phyloP scores from a whole-genome alignment of 2,797 vertebrate genomes.

The Pseudotriccus pelzelni region DNA sequence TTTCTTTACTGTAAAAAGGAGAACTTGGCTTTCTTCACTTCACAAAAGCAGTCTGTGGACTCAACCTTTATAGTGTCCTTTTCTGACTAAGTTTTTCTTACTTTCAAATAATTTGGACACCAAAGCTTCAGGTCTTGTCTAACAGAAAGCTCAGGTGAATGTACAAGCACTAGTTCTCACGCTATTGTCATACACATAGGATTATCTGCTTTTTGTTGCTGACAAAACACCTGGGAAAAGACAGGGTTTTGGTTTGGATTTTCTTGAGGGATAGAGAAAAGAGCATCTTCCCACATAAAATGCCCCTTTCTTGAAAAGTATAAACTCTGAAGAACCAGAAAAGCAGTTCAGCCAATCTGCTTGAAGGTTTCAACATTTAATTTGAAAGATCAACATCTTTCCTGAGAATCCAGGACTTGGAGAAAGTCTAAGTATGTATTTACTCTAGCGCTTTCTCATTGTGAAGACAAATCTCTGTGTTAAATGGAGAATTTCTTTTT shows the following conservation, averaged over 20 bases:
- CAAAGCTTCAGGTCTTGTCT: neutral
- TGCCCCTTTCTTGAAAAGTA: neutral
- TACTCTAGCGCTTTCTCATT: neutral
- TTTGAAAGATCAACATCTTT: neutral
- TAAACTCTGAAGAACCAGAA: neutral
- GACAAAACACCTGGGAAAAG: neutral
- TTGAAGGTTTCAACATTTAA: neutral
- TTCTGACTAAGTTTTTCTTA: neutral
- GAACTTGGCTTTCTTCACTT: neutral
- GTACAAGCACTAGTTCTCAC: neutral
- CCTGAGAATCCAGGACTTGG: neutral
- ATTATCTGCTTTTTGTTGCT: neutral
- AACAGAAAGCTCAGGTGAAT: neutral
- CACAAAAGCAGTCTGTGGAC: neutral
- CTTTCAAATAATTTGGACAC: neutral
- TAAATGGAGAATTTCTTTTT: neutral
- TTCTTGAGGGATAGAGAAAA: neutral
- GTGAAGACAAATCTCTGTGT: neutral
- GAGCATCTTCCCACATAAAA: neutral
- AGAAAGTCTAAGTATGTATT: neutral
- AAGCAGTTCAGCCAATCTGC: neutral
- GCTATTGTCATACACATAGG: neutral
- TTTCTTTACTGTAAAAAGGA: conserved; percentile 4
- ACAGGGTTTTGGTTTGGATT: neutral
- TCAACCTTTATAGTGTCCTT: neutral